Evolutionary conservation across 37 sponge, comb jelly and placozoan species (phyloP), one percentile per base, ranked within the genome.

Genomic region (Cliona cf. orientalis): DNA sequence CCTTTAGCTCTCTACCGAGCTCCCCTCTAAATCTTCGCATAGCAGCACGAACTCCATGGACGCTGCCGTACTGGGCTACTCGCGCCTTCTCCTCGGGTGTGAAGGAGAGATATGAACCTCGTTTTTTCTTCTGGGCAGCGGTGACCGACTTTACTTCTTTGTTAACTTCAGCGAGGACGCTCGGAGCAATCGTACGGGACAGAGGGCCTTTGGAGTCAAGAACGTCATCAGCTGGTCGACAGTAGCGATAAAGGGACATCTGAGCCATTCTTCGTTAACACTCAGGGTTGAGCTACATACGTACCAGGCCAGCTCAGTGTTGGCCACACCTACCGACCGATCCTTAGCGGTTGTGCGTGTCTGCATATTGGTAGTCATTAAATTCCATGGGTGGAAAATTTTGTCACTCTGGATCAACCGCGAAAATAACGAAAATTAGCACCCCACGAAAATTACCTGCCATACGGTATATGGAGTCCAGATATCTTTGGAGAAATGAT

Each of bases 51-150:
- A 80, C 43, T 49, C 81, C 81, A 32, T 80, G 46, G 19, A 1
- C 26, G 39, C 40, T 46, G 9, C 66, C 80, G 40, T 87, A 79
- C 58, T 34, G 61, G 7, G 74, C 80, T 11, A 87, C 71, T 46
- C 72, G 29, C 26, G 75, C 74, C 56, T 79, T 46, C 46, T 87
- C 58, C 17, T 79, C 59, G 42, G 87, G 81, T 57, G 87, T 63
- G 34, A 78, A 80, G 74, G 69, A 58, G 6, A 40, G 26, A 68
- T 87, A 80, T 23, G 62, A 44, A 0, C 86, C 79, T 31, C 79
- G 57, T 36, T 84, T 74, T 32, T 60, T 76, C 32, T 42, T n/a
- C 41, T 5, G 44, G 21, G 31, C 11, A 12, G 74, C n/a, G 14
- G 43, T 46, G 17, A 56, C 19, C 26, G 28, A 26, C 63, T 25